Evolutionary conservation across 2,888 invertebrate species (phyloP), one percentile per base, ranked within the genome.

Genomic region (Amblyteles armatorius): DNA sequence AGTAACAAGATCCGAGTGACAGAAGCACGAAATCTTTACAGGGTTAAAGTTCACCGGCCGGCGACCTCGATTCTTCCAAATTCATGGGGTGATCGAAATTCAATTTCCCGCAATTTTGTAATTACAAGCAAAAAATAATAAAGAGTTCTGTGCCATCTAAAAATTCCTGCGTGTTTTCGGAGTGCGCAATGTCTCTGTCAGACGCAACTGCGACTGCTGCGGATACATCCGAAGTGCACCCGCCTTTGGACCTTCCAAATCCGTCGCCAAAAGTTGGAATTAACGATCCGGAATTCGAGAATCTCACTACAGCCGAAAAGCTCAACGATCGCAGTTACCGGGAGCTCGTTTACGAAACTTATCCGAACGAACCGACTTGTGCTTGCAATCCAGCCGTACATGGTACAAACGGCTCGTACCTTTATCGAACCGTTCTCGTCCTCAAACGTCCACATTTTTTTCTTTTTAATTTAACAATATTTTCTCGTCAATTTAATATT

Each of bases 221-320:
- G 6, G 52, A 60, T 63, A 9, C 69, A 67, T 48, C 52, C 55
- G 11, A 68, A 79, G 55, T 36, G 26, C 36, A 68, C 60, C 79
- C 82, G 1, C 80, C 72, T 2, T 73, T 92, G 22, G 81, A 83
- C 33, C 72, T 85, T 5, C 92, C 91, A 3, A 67, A 44, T 29
- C 79, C 90, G 6, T 83, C 90, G 3, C 89, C 89, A 4, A 85
- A 80, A 5, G 33, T 91, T 7, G 76, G 85, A 3, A 90, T 92
- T 29, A 73, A 87, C 36, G 86, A 91, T 44, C 90, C 91, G 0
- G 88, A 84, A 40, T 92, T 92, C 76, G 82, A 87, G 26, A 86
- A 86, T 13, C 74, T 92, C 74, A 92, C 92, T 9, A 88, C 87
- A 16, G 91, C 91, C n/a, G 91, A 93, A 83, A 92, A 92, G 85